Conservation (phyloP, 2,888 invertebrate species). For the Cephus pygmeus region DNA sequence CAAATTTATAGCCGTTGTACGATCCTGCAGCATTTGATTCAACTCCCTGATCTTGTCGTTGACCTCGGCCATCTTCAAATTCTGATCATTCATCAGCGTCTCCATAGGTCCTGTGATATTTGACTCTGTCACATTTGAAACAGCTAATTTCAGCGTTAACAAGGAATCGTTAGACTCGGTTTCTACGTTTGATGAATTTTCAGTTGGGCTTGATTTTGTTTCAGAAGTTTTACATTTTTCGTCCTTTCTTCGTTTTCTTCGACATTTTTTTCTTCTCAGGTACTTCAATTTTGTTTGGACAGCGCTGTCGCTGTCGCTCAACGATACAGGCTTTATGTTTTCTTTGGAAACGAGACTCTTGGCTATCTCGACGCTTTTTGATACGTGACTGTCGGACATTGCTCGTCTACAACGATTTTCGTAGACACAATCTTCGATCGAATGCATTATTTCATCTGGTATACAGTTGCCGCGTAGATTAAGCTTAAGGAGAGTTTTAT, state of each 20-base stretch:
- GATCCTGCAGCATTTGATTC: constrained; percentile 49
- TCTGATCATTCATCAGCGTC: constrained; percentile 15
- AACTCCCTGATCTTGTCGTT: constrained; percentile 42
- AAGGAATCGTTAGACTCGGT: constrained; percentile 17
- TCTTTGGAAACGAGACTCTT: constrained; percentile 23
- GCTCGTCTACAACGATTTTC: constrained; percentile 40
- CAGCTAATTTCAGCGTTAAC: neutral
- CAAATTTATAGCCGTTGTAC: constrained; percentile 40
- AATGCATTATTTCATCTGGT: constrained; percentile 54
- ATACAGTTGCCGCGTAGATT: constrained; percentile 62
- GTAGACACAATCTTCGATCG: constrained; percentile 45
- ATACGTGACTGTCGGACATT: constrained; percentile 27
- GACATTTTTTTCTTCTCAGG: constrained; percentile 21
- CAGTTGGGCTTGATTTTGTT: constrained; percentile 13
- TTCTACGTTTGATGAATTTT: constrained; percentile 19
- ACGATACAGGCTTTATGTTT: constrained; percentile 9
- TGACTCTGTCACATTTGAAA: neutral
- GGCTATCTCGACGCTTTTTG: constrained; percentile 26
- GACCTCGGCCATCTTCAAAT: constrained; percentile 10
- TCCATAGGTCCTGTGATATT: neutral
- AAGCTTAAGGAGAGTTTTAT: constrained; percentile 47
- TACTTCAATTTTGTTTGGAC: constrained; percentile 15
- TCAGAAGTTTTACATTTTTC: constrained; percentile 17
- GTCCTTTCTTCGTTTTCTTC: constrained; percentile 14
- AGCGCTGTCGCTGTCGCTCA: constrained; percentile 28